Conservation (phyloP, 2,797 vertebrate genomes). For the Microhierax caerulescens region DNA sequence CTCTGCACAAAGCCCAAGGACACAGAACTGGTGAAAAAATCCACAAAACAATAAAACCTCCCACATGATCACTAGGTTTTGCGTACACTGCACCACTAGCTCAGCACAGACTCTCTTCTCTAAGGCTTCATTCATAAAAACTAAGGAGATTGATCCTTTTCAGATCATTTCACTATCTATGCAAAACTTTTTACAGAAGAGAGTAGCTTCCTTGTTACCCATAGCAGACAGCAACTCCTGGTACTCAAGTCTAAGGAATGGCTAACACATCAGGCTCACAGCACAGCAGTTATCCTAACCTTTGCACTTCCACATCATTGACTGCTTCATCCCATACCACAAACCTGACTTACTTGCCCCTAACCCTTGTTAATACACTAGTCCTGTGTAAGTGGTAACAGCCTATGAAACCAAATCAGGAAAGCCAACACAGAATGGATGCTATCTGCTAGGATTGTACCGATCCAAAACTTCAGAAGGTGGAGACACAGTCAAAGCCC, state of each 20-base stretch:
- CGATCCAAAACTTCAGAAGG: not conserved
- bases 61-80: not conserved
- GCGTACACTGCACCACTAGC: not conserved
- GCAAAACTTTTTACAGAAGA: not conserved
- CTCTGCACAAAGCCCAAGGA: not conserved
- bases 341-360: fast-evolving
- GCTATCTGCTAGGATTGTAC: not conserved
- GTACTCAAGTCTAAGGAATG: not conserved
- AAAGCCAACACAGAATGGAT: not conserved
- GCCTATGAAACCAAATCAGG: not conserved
- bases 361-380: not conserved
- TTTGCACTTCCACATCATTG: not conserved
- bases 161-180: not conserved
- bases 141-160: not conserved
- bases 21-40: not conserved
- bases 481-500: not conserved
- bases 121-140: not conserved
- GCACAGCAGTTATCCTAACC: not conserved
- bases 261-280: not conserved
- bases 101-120: not conserved
- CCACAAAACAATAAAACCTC: not conserved
- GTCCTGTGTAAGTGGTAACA: not conserved
- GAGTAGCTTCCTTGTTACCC: not conserved
- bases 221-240: not conserved
- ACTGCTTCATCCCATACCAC: not conserved